phyloP scores from a whole-genome alignment of 2,113 vertebrate species.

The Prochilodus magdalenae region DNA sequence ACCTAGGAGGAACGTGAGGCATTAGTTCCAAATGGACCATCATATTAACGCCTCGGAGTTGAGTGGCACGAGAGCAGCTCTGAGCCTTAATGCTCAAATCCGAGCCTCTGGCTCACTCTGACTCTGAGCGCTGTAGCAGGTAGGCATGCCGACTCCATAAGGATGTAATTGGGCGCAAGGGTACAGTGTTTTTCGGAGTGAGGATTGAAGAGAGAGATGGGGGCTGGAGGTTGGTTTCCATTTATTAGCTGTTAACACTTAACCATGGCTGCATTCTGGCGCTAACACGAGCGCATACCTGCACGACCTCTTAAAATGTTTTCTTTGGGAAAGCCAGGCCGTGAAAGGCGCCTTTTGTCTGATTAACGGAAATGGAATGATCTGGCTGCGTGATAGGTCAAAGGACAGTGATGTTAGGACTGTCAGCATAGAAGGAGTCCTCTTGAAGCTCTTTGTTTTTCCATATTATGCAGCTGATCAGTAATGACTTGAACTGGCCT shows the following conservation, averaged over 20 bases:
- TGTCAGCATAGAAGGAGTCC: slow-evolving; percentile 11
- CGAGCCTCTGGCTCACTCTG: not conserved
- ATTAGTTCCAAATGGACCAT: slow-evolving; percentile 1
- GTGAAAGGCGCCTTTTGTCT: slow-evolving; percentile 71
- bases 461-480: not conserved
- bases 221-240: slow-evolving; percentile 62
- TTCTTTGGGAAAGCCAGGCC: slow-evolving; percentile 61
- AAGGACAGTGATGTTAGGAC: not conserved
- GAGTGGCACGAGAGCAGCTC: slow-evolving; percentile 60
- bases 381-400: not conserved
- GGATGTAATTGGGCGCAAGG: slow-evolving; percentile 69
- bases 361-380: slow-evolving; percentile 67
- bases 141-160: slow-evolving; percentile 66
- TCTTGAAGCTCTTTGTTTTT: not conserved
- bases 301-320: slow-evolving; percentile 67
- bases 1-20: not conserved
- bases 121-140: slow-evolving; percentile 1
- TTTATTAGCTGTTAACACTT: slow-evolving; percentile 82
- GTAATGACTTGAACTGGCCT: not conserved
- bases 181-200: not conserved
- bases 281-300: slow-evolving; percentile 55
- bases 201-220: not conserved
- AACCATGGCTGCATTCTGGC: slow-evolving; percentile 67
- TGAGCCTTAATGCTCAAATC: slow-evolving; percentile 10
- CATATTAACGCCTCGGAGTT: slow-evolving; percentile 51